Evolutionary conservation across 2,888 invertebrate species (phyloP).

Genomic region (Laspeyria flexula): DNA sequence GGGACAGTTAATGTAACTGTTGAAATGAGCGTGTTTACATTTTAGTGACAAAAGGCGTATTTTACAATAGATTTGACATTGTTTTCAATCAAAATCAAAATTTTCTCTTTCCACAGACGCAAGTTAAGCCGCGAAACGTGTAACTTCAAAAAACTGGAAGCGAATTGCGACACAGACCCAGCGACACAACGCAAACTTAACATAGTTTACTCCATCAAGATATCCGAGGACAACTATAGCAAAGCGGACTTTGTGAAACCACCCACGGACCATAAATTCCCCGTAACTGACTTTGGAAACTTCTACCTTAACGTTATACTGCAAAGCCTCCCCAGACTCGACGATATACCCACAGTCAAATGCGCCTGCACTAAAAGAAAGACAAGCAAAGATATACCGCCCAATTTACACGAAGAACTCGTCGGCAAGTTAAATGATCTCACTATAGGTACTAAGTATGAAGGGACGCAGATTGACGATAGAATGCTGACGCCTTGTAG

Average conservation of each 20-base stretch:
- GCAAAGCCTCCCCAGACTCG: constrained; percentile 90
- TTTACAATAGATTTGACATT: too few relatives aligned
- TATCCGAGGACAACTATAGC: constrained; percentile 87
- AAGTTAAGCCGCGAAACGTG: constrained; percentile 81
- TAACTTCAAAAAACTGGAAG: constrained; percentile 80
- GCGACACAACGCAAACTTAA: constrained; percentile 71
- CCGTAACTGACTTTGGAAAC: constrained; percentile 88
- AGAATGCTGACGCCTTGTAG: constrained; percentile 90
- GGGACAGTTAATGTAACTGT: too few relatives aligned
- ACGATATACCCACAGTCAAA: constrained; percentile 88
- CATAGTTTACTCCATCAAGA: constrained; percentile 89
- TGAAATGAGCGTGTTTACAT: too few relatives aligned
- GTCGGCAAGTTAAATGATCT: constrained; percentile 77
- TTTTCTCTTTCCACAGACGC: constrained; percentile 57
- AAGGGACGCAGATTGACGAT: constrained; percentile 84
- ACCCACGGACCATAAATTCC: constrained; percentile 90
- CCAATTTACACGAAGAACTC: constrained; percentile 67
- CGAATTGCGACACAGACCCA: constrained; percentile 71
- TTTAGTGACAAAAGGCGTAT: too few relatives aligned
- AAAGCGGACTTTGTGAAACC: constrained; percentile 83
- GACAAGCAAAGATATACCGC: constrained; percentile 66
- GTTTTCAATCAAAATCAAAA: too few relatives aligned
- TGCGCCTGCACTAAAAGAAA: constrained; percentile 74
- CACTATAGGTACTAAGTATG: constrained; percentile 67
- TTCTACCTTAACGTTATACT: constrained; percentile 87